Percentiles rank a stretch among this genome's conserved stretches.
Evolutionary conservation across 2,888 invertebrate species (phyloP).

Genomic region (Linnaemya tessellans): DNA sequence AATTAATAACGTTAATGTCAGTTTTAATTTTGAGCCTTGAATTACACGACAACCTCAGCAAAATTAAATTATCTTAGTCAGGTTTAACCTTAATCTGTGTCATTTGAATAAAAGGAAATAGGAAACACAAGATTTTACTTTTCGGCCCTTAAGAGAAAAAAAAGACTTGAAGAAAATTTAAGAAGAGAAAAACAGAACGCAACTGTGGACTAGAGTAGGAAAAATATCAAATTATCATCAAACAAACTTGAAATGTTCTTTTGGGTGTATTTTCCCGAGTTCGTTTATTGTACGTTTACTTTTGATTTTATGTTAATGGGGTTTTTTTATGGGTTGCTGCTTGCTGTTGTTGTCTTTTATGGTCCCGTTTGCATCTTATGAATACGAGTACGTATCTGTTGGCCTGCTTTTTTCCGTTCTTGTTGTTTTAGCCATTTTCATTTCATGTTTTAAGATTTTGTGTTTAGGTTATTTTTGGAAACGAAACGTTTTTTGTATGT

Average conservation of each 20-base stretch:
- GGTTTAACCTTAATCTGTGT: slow-evolving; percentile 59
- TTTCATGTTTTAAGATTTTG: slow-evolving; percentile 58
- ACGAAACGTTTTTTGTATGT: slow-evolving; percentile 29
- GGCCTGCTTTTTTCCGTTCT: slow-evolving; percentile 13
- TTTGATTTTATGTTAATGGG: slow-evolving; percentile 67
- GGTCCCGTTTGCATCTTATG: slow-evolving; percentile 49
- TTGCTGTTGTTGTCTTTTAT: slow-evolving; percentile 35
- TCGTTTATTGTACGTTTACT: slow-evolving; percentile 25
- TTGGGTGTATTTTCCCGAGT: slow-evolving; percentile 60
- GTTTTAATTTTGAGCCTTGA: slow-evolving; percentile 5
- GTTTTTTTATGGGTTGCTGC: slow-evolving; percentile 33
- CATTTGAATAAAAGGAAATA: slow-evolving; percentile 47
- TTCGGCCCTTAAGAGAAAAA: slow-evolving; percentile 8
- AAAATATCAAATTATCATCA: slow-evolving; percentile 65
- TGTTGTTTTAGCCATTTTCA: slow-evolving; percentile 56
- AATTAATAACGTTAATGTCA: slow-evolving; percentile 46
- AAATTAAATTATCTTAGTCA: slow-evolving; percentile 52
- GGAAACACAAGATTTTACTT: slow-evolving; percentile 46
- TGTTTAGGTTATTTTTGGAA: slow-evolving; percentile 9
- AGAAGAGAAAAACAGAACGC: not conserved
- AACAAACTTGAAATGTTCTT: slow-evolving; percentile 63
- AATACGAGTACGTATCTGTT: slow-evolving; percentile 11
- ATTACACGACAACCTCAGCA: slow-evolving; percentile 14
- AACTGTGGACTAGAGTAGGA: not conserved
- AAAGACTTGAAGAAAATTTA: not conserved